These are phyloP conservation scores for Pelmatolapia mariae DNA, from an alignment of 2,113 vertebrate genomes.

Conservation along the genomic window DNA sequence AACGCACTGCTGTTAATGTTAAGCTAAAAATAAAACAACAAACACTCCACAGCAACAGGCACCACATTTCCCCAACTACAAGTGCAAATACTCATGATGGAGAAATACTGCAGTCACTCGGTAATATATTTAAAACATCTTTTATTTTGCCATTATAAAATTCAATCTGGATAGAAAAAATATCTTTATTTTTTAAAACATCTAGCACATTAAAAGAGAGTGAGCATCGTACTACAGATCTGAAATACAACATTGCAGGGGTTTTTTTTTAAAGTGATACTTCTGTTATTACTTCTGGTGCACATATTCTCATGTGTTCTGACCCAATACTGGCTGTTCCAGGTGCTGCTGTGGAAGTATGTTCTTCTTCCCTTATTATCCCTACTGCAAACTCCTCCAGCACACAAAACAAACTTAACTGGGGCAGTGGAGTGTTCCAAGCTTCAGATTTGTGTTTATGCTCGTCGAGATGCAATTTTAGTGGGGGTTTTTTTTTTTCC, in stretches of 20 bases:
- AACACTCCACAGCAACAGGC: background rate
- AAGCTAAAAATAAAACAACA: background rate
- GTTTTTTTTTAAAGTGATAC: conserved; percentile 17
- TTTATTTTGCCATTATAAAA: conserved; percentile 59
- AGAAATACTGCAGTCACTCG: background rate
- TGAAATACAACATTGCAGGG: background rate
- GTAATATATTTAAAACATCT: conserved; percentile 28
- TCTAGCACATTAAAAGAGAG: conserved; percentile 9
- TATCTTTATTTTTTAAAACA: background rate
- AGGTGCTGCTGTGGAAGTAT: background rate
- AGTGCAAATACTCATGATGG: background rate
- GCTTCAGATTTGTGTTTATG: background rate
- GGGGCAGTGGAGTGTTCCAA: background rate
- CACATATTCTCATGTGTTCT: background rate
- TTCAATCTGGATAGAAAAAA: conserved; percentile 47
- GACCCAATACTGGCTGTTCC: conserved; percentile 6
- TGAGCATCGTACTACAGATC: background rate
- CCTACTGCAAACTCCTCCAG: background rate
- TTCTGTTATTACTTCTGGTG: background rate
- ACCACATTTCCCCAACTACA: background rate
- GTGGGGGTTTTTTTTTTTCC: background rate
- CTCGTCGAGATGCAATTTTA: background rate
- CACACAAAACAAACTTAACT: background rate
- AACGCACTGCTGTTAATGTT: background rate
- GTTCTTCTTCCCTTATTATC: background rate